Conservation (phyloP, 1,140 invertebrate genomes). For the Temnothorax longispinosus region DNA sequence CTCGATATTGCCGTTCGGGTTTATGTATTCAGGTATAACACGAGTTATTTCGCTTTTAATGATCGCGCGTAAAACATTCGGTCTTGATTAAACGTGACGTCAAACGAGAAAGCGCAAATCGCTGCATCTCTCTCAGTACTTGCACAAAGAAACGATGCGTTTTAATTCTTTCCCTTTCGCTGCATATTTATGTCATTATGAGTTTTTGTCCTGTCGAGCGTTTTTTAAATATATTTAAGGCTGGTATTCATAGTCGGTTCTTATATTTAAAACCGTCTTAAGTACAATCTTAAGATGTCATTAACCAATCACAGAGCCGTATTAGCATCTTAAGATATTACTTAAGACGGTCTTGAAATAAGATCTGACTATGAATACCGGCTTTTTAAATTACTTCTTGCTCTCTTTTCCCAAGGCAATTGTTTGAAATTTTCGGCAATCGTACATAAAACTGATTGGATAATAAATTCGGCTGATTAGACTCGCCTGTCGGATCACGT, state of each 20-base stretch:
- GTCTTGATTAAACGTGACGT: slow-evolving; percentile 84
- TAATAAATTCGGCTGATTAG: background rate
- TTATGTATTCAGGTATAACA: slow-evolving; percentile 85
- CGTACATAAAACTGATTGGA: background rate
- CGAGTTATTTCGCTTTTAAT: slow-evolving; percentile 83
- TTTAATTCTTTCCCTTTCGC: background rate
- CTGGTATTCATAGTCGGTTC: too few relatives aligned
- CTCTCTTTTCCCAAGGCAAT: background rate
- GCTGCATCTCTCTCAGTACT: background rate
- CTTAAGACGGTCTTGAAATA: too few relatives aligned
- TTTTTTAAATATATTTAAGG: background rate
- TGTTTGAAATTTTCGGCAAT: background rate
- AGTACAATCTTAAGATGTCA: too few relatives aligned
- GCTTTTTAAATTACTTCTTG: background rate
- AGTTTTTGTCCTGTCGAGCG: background rate
- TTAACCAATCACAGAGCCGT: too few relatives aligned
- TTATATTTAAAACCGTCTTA: too few relatives aligned
- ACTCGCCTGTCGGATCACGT: background rate
- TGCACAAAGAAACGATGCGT: slow-evolving; percentile 14
- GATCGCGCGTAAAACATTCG: slow-evolving; percentile 84
- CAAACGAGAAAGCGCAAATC: slow-evolving; percentile 24
- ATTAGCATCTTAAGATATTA: too few relatives aligned
- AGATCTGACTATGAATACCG: too few relatives aligned
- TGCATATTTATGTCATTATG: background rate
- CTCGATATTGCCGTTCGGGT: slow-evolving; percentile 82